Base-by-base conservation (phyloP, 1,140 invertebrate species). In the Pseudoatta argentina region DNA sequence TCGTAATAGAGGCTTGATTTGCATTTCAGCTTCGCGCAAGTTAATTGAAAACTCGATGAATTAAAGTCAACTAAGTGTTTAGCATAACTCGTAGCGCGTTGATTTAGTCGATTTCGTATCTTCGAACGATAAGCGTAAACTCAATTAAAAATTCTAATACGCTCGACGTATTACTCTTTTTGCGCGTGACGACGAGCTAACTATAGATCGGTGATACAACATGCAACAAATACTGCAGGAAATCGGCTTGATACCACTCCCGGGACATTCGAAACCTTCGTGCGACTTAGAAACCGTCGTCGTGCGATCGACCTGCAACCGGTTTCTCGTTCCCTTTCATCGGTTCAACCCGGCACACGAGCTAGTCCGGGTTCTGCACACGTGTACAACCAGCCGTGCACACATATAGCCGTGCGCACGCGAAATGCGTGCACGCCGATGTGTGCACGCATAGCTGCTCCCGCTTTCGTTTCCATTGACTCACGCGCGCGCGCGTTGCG, bases 251-350 rank as follows among this genome's bases (percentile, higher is more conserved):
- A 73, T 51, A 61, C 79, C 79, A 83, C 79, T 83, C 79, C 79
- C 55, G 88, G 86, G 88, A 89, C 78, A 89, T 71, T 83, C 66
- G 87, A 89, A 89, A 87, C 88, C 87, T 72, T 51, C 76, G 61
- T 39, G 77, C 64, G 59, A 83, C 72, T 90, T 90, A 88, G 89
- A 91, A 91, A 86, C 83, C 89, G 87, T 82, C 86, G 88, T 85
- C 83, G 89, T 86, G 83, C 89, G 85, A 90, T 90, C 87, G 89
- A 88, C 77, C 83, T 86, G 90, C 73, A 93, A 93, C 92, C 92
- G 92, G 92, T 92, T 93, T 88, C 87, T 86, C 87, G 87, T 91
- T 91, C 88, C 91, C 91, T 92, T 92, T 92, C 91, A 89, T 89
- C 86, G 89, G 89, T 89, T 88, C 89, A 88, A 86, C 34, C 44